Evolutionary conservation across 2,797 vertebrate genomes (phyloP).

Genomic region (Crenichthys baileyi): DNA sequence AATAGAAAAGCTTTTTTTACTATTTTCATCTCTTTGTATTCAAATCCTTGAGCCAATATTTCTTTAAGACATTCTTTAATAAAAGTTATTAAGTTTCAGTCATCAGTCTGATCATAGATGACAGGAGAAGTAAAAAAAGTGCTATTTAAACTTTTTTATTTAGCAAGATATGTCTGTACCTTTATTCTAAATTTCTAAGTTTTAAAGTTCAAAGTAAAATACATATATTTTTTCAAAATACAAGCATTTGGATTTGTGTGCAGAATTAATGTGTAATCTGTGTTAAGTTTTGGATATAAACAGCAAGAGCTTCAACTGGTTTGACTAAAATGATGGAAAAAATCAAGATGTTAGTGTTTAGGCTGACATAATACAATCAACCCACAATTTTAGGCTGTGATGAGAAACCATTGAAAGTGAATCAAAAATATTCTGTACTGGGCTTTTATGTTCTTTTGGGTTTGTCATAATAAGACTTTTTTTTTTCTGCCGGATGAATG

Average conservation of each 20-base stretch:
- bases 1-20: conserved; percentile 20
- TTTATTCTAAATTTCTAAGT: background rate
- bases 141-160: conserved; percentile 6
- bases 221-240: background rate
- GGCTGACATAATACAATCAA: conserved; percentile 58
- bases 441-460: background rate
- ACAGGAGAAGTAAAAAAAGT: background rate
- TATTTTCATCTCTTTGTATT: conserved; percentile 9
- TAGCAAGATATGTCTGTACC: background rate
- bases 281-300: conserved; percentile 22
- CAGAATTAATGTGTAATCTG: background rate
- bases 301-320: conserved; percentile 38
- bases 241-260: background rate
- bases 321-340: conserved; percentile 49
- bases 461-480: background rate
- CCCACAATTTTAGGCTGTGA: conserved; percentile 21
- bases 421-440: background rate
- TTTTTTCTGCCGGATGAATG: background rate
- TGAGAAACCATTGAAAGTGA: conserved; percentile 44
- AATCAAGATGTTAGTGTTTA: conserved; percentile 56
- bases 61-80: conserved; percentile 7
- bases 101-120: background rate
- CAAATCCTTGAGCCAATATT: conserved; percentile 13
- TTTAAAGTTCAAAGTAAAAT: background rate
- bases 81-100: conserved; percentile 1